Percentiles rank a stretch among this genome's conserved stretches.
phyloP scores from a whole-genome alignment of 2,888 invertebrate genomes.

The Allophyes oxyacanthae region DNA sequence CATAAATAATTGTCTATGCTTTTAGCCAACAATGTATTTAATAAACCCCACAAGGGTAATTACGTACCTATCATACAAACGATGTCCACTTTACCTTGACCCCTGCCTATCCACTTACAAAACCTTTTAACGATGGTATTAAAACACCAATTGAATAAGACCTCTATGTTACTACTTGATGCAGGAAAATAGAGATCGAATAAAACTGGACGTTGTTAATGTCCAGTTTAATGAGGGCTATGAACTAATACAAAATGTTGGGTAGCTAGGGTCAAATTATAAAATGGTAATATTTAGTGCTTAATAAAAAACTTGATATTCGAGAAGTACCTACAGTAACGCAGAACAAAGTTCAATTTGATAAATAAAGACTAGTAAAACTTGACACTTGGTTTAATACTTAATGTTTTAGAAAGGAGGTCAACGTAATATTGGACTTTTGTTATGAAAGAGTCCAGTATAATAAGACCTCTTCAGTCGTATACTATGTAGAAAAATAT shows the following conservation, averaged over 20 bases:
- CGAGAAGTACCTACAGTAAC: background rate
- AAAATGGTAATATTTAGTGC: background rate
- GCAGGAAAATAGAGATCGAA: background rate
- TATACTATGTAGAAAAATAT: constrained; percentile 1
- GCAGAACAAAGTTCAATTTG: background rate
- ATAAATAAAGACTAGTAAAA: background rate
- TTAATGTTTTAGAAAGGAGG: background rate
- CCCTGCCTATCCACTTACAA: constrained; percentile 31
- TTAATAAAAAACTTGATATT: too few relatives aligned
- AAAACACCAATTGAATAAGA: background rate
- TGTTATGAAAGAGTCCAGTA: background rate
- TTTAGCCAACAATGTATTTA: constrained; percentile 54
- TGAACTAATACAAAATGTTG: background rate
- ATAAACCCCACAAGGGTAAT: constrained; percentile 52
- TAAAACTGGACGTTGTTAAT: background rate
- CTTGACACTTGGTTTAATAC: constrained; percentile 1
- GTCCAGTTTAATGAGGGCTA: background rate
- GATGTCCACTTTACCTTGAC: constrained; percentile 46
- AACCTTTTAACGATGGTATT: constrained; percentile 29
- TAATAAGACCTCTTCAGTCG: background rate
- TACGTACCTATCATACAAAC: constrained; percentile 49
- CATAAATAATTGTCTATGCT: constrained; percentile 46
- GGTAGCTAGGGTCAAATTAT: background rate
- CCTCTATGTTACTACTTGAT: background rate
- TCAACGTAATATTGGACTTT: background rate